Evolutionary conservation across 1,140 invertebrate species (phyloP).

Genomic region (Saccostrea glomerata): DNA sequence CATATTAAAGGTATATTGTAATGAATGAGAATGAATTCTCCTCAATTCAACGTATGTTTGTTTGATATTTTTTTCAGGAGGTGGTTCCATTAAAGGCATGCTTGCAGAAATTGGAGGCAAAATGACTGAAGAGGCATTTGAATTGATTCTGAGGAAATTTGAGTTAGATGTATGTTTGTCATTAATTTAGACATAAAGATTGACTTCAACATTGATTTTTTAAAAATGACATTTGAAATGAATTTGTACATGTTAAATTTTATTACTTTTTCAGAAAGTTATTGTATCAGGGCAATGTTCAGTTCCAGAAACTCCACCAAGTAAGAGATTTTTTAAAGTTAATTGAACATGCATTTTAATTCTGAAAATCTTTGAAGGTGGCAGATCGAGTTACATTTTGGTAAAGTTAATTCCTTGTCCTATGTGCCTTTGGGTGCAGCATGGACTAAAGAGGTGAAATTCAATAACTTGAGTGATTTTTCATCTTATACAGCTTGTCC

Average conservation of each 20-base stretch:
- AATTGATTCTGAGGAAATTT: slow-evolving; percentile 54
- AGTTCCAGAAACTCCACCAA: not conserved
- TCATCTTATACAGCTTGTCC: slow-evolving; percentile 57
- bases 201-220: not conserved
- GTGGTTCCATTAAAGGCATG: slow-evolving; percentile 52
- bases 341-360: not conserved
- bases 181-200: not conserved
- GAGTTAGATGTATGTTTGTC: slow-evolving; percentile 62
- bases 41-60: no score
- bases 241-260: not conserved
- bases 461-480: no score
- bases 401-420: no score
- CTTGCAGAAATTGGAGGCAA: slow-evolving; percentile 50
- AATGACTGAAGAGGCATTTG: slow-evolving; percentile 57
- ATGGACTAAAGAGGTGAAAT: no score
- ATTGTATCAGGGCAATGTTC: not conserved
- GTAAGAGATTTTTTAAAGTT: not conserved
- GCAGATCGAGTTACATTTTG: no score
- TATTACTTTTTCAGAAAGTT: not conserved
- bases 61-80: slow-evolving; percentile 32
- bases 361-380: no score
- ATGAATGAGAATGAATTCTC: no score
- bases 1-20: no score
- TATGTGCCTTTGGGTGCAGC: no score
- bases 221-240: not conserved